A percentile compares a stretch with the other conserved stretches of the same genome.
Evolutionary conservation across 2,113 vertebrate species (phyloP).

Genomic region (Salvelinus alpinus): DNA sequence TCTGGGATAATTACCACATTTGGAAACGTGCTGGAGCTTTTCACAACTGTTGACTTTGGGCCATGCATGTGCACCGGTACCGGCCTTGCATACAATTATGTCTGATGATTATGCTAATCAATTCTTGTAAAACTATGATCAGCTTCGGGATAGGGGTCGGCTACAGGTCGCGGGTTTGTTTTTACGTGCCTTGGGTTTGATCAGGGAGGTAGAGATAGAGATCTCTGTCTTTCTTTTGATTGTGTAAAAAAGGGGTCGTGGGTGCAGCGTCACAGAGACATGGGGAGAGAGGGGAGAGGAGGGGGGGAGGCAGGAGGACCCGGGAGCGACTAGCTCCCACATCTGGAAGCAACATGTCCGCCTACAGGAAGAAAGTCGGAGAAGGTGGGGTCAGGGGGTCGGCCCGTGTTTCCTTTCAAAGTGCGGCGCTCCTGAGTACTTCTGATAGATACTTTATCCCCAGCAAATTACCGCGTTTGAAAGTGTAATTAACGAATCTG

Average conservation of each 20-base stretch:
- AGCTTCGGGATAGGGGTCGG: slow-evolving; percentile 48
- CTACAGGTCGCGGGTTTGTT: slow-evolving; percentile 59
- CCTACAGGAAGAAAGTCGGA: slow-evolving; percentile 84
- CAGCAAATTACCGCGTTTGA: slow-evolving; percentile 92
- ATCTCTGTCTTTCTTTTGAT: slow-evolving; percentile 64
- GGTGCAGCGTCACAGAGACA: slow-evolving; percentile 49
- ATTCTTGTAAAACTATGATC: slow-evolving; percentile 48
- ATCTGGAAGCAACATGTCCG: slow-evolving; percentile 96
- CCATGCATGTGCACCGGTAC: slow-evolving; percentile 52
- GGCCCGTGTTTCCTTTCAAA: slow-evolving; percentile 87
- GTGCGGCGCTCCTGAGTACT: slow-evolving; percentile 81
- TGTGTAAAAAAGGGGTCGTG: slow-evolving; percentile 47
- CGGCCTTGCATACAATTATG: slow-evolving; percentile 44
- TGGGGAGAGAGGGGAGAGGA: slow-evolving; percentile 11
- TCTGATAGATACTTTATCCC: slow-evolving; percentile 96
- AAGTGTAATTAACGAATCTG: slow-evolving; percentile 93
- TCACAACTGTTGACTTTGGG: slow-evolving; percentile 53
- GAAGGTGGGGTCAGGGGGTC: slow-evolving; percentile 82
- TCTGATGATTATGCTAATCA: slow-evolving; percentile 47
- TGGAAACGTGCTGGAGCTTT: slow-evolving; percentile 44
- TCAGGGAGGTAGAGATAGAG: slow-evolving; percentile 64
- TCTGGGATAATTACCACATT: slow-evolving; percentile 53
- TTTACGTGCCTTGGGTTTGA: slow-evolving; percentile 39
- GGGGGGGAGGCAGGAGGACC: slow-evolving; percentile 43
- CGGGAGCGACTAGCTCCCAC: slow-evolving; percentile 60